Evolutionary conservation across 2,797 vertebrate species (phyloP).

Genomic region (Cuculus canorus): DNA sequence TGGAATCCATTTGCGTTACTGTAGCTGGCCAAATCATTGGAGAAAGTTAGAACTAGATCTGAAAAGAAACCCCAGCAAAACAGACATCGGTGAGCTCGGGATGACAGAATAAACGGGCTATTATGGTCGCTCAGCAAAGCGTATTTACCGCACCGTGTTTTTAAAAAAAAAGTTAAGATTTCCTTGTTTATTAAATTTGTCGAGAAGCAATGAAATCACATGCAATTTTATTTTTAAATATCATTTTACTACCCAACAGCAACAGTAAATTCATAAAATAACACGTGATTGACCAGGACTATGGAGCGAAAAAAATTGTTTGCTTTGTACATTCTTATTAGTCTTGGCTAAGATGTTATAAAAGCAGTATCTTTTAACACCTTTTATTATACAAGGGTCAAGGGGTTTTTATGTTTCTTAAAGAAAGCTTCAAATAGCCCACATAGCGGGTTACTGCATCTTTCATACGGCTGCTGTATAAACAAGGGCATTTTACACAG

Average conservation of each 20-base stretch:
- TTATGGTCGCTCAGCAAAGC: neutral
- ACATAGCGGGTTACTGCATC: conserved; percentile 72
- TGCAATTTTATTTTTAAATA: conserved; percentile 51
- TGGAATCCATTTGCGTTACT: neutral
- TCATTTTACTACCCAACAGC: conserved; percentile 47
- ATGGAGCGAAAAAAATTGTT: conserved; percentile 32
- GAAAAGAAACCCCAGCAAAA: neutral
- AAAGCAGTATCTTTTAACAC: conserved; percentile 77
- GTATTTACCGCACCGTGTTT: neutral
- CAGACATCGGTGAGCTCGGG: neutral
- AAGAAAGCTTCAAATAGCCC: conserved; percentile 76
- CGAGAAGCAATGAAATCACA: conserved; percentile 25
- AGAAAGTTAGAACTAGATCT: conserved; percentile 16
- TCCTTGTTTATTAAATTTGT: conserved; percentile 23
- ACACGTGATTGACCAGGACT: conserved; percentile 17
- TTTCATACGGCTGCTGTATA: conserved; percentile 78
- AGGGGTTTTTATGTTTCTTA: conserved; percentile 74
- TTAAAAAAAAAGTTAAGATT: neutral
- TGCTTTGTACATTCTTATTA: conserved; percentile 70
- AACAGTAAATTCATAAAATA: conserved; percentile 58
- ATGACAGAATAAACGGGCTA: neutral
- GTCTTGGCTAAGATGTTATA: conserved; percentile 70
- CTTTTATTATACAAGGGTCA: conserved; percentile 77
- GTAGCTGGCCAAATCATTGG: neutral
- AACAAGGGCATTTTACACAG: conserved; percentile 81